phyloP scores from a whole-genome alignment of 2,888 invertebrate species.

The Leucophenga maculata region DNA sequence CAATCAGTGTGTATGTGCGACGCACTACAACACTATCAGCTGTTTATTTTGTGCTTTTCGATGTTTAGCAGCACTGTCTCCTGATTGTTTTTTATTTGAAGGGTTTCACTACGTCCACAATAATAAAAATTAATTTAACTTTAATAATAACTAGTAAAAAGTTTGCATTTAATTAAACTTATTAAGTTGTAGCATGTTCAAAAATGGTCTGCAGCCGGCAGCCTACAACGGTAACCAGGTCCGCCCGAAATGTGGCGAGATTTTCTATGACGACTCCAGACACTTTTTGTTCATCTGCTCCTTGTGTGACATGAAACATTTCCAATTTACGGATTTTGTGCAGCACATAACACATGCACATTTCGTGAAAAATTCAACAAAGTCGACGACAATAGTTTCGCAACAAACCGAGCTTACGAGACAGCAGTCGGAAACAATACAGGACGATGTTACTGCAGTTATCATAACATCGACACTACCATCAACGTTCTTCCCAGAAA shows the following conservation, averaged over 20 bases:
- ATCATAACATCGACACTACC: background rate
- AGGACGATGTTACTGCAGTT: background rate
- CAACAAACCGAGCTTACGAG: no score
- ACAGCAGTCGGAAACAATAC: slow-evolving; percentile 21
- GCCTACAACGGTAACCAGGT: slow-evolving; percentile 48
- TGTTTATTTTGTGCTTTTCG: background rate
- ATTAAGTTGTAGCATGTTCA: slow-evolving; percentile 46
- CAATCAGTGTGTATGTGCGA: no score
- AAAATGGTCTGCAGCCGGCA: slow-evolving; percentile 50
- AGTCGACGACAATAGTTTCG: slow-evolving; percentile 34
- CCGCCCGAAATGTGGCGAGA: slow-evolving; percentile 57
- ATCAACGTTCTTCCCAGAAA: background rate
- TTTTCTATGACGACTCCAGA: slow-evolving; percentile 49
- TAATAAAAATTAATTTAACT: no score
- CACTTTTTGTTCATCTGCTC: slow-evolving; percentile 51
- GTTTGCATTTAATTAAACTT: no score
- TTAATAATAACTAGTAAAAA: no score
- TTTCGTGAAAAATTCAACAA: slow-evolving; percentile 35
- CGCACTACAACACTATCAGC: background rate
- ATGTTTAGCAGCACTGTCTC: no score
- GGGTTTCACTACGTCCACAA: background rate
- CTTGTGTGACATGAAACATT: slow-evolving; percentile 57
- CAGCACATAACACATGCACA: slow-evolving; percentile 54
- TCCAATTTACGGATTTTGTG: slow-evolving; percentile 52
- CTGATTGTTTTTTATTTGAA: background rate